Base-by-base conservation (phyloP, 2,113 vertebrate genomes). In the Apaloderma vittatum region DNA sequence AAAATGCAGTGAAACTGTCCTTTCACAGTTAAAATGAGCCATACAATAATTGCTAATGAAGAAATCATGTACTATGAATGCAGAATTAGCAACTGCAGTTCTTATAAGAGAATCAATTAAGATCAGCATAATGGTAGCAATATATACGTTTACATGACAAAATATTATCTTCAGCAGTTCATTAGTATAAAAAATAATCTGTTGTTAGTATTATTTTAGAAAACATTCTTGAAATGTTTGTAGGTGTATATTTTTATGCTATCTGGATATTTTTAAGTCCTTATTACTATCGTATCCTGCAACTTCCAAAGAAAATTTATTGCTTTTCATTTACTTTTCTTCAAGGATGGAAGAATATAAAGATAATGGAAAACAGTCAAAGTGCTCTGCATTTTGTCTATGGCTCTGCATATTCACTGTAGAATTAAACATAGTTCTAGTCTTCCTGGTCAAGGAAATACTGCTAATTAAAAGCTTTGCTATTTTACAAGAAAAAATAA, bases 1-100 rank as follows among this genome's bases (percentile, higher is more conserved):
- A 67, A 93, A 96, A 65, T 49, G 57, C 13, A 61, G 15, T n/a
- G 45, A 48, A 34, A 52, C 34, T 75, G 21, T 43, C 61, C 24
- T 81, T 74, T 74, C 65, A 43, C n/a, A 61, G 45, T 61, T 79
- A 94, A 87, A 95, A 74, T 34, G 37, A 96, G 43, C 49, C 49
- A 94, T 87, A 70, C 94, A 85, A 65, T 72, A 85, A 72, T 46
- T 45, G 55, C 63, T 89, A 91, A 91, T 79, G 58, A 76, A 92
- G 57, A 91, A 84, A 63, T 52, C 52, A 57, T 5, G 8, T 75
- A 24, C 61, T 87, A 85, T 82, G 94, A 96, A 93, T 96, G 75
- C 36, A 70, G 54, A 93, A 96, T 91, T 82, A 94, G 48, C 23
- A 84, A 78, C 34, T 36, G 37, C 78, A 91, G 84, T 77, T 94